Evolutionary conservation across 2,113 vertebrate genomes (phyloP), one percentile per base, ranked within the genome.

Genomic region (Megaleporinus macrocephalus): DNA sequence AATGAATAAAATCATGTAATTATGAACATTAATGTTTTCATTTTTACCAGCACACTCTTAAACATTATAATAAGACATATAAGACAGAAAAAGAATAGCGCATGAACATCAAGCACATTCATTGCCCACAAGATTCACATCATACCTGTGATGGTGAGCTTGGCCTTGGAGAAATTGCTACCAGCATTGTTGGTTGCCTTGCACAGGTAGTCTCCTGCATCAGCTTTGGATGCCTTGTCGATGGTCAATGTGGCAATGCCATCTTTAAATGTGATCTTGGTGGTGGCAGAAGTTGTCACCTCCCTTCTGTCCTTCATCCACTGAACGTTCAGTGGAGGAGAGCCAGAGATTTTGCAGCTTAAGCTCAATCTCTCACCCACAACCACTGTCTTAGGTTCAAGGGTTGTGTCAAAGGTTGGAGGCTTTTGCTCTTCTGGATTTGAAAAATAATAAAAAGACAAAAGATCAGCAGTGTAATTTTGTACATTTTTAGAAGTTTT

Each of bases 201-300:
- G 90, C 98, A 99, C 14, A 97, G 82, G 22, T 98, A 99, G 87
- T 99, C 98, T 47, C 97, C 98, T 1, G 93, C 92, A 83, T 99
- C 97, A 0, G 88, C 88, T 90, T 95, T 96, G 6, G 91, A 89
- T 59, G 90, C 88, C 2, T 93, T 83, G 88, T 89, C 91, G 86
- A 98, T 85, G 83, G 96, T 96, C 85, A 99, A 90, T 68, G 93
- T 86, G 29, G 97, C 95, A 0, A 89, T 94, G 66, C 95, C 95
- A 9, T 91, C 91, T 66, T 87, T 91, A 91, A 97, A 99, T 12
- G 95, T 95, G 87, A 97, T 95, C 80, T 51, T 95, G 83, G 93
- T 95, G 88, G 87, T 96, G 79, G 94, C 93, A 1, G 95, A 94
- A 76, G 96, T 91, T 84, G 92, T 95, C 55, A 99, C 84, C 77